These are phyloP conservation scores for Acyrthosiphon pisum DNA, from an alignment of 1,140 invertebrate genomes.

Conservation along the genomic window DNA sequence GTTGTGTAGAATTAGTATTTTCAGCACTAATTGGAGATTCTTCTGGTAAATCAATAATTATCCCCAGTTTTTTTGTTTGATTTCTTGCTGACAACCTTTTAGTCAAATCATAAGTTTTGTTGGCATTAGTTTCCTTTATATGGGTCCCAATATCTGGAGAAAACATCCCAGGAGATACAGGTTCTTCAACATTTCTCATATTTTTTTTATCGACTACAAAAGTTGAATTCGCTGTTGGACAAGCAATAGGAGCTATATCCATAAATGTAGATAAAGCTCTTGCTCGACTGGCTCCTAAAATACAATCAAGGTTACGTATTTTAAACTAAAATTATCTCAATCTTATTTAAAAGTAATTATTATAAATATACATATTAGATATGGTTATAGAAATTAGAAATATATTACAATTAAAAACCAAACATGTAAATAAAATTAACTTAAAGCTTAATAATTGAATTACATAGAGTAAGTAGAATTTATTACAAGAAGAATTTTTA, in stretches of 20 bases:
- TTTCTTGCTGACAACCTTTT: neutral
- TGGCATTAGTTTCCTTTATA: neutral
- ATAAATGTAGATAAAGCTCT: constrained; percentile 30
- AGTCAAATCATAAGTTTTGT: constrained; percentile 28
- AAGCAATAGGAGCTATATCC: constrained; percentile 33
- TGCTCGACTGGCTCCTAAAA: constrained; percentile 41
- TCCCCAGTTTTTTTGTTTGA: neutral
- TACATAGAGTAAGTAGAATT: neutral
- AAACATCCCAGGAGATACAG: constrained; percentile 28
- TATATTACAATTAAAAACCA: neutral
- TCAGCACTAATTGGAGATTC: neutral
- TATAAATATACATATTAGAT: neutral
- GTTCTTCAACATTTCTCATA: neutral
- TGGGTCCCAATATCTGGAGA: neutral
- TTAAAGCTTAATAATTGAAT: neutral
- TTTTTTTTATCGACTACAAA: constrained; percentile 34
- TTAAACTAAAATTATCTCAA: neutral
- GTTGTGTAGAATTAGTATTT: neutral
- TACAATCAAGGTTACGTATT: neutral
- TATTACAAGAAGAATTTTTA: neutral
- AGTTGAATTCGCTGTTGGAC: constrained; percentile 45
- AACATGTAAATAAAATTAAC: neutral
- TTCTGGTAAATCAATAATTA: neutral
- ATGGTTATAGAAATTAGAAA: neutral
- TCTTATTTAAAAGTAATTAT: neutral